Base-by-base conservation (phyloP, 2,888 invertebrate genomes). In the Pteria penguin region DNA sequence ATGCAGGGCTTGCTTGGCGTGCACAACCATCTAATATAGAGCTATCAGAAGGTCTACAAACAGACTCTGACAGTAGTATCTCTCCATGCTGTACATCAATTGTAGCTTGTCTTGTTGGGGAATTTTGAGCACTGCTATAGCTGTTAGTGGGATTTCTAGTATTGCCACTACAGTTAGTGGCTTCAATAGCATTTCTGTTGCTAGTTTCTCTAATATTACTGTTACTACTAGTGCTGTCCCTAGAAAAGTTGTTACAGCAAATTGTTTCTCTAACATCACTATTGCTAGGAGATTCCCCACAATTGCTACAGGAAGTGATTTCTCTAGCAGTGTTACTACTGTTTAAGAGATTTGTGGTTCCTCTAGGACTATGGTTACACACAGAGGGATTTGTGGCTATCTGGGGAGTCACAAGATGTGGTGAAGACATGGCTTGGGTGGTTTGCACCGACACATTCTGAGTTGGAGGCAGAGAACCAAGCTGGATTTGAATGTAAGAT, bases 31-130 rank as follows among this genome's bases (percentile, higher is more conserved):
- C 45, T 14, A 18, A 45, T 18, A 45, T 1, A 18, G 45, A 27
- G 24, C n/a, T 45, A 52, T 68, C 72, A 24, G 72, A 61, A 55
- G 14, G 24, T 26, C 65, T 3, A 36, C 18, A n/a, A 29, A 4
- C 29, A 8, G 18, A 74, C 29, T 76, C 73, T 63, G 78, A 79
- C 27, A 83, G 62, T 62, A 84, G 72, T 31, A 82, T 83, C 52
- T 82, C 79, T 8, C 84, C 83, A 24, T 82, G 80, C n/a, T 79
- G 68, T 8, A 84, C 84, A 58, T 78, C 72, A 11, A 84, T 73
- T 75, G 18, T 72, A 68, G 22, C 78, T 68, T 11, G 78, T 24
- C 27, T 26, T 27, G 22, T 11, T 27, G 62, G 52, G 67, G 24
- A 29, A 67, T 29, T 60, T 26, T 60, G 27, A 22, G 67, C 22